Base-by-base conservation (phyloP, 2,888 invertebrate species). In the Acleris sparsana region DNA sequence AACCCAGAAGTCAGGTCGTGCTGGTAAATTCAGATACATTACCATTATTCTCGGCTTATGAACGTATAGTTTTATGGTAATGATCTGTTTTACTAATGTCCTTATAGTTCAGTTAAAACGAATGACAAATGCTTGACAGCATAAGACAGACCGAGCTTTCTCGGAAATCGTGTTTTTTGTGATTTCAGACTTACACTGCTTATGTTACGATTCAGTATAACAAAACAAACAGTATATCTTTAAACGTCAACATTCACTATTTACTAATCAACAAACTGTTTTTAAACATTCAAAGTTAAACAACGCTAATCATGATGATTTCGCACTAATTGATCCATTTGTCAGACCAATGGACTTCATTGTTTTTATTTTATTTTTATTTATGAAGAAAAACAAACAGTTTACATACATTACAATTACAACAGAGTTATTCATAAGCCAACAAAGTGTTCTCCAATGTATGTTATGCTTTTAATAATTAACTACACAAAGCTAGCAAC, bases 321-420 rank as follows among this genome's bases (percentile, higher is more conserved):
- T 77, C 71, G 73, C 77, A 78, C 75, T 85, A 86, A 86, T 86
- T 84, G 83, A 77, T 80, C 70, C 84, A 87, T 87, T 87, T 85
- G 85, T 87, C 87, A 85, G 80, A 79, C 77, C 75, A 73, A 70
- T 68, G 72, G 76, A 75, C 73, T 74, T 73, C 72, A 39, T 39
- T 39, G 13, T 4, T 25, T 25, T 25, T 25, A 7, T 25, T 25
- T 6, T 25, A 25, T 25, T 25, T 5, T 25, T 1, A 25, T 25
- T 25, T 25, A 7, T 7, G 6, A 25, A 25, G 1, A 6, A 25
- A 25, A 25, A 25, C 6, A 25, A 25, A 25, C 6, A 25, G 25
- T 5, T 25, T 25, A 25, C 25, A 25, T 25, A 5, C 5, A 25
- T 25, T 25, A 6, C 5, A 5, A 25, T 5, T 25, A 25, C 25